A percentile compares a stretch with the other conserved stretches of the same genome.
phyloP scores from a whole-genome alignment of 2,888 invertebrate species.

The Emmelina monodactyla region DNA sequence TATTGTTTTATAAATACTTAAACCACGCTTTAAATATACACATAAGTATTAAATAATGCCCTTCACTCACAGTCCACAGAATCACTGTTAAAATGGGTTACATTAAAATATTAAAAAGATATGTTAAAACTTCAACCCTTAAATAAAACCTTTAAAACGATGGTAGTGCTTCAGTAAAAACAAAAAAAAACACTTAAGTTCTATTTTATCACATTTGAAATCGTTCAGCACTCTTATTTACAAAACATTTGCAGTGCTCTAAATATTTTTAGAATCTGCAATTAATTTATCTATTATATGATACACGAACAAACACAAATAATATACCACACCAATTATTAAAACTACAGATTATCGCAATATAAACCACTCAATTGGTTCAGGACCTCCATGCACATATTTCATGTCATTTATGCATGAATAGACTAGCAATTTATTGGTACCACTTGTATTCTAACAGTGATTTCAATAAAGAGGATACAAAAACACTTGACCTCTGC shows the following conservation, averaged over 20 bases:
- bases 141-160: constrained; percentile 19
- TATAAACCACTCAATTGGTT: constrained; percentile 54
- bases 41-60: constrained; percentile 44
- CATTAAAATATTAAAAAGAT: constrained; percentile 20
- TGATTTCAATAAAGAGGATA: too few relatives aligned
- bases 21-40: too few relatives aligned
- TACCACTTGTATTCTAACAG: too few relatives aligned
- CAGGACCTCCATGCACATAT: constrained; percentile 4
- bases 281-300: constrained; percentile 43
- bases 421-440: too few relatives aligned
- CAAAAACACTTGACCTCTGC: too few relatives aligned
- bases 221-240: constrained; percentile 54
- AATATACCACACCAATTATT: constrained; percentile 64
- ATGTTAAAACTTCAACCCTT: constrained; percentile 22
- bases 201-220: constrained; percentile 63
- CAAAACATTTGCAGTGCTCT: constrained; percentile 49
- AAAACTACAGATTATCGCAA: constrained; percentile 55
- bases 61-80: constrained; percentile 36
- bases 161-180: constrained; percentile 6
- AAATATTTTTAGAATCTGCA: constrained; percentile 47
- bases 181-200: constrained; percentile 38
- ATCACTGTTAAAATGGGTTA: constrained; percentile 21
- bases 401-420: too few relatives aligned
- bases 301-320: constrained; percentile 57
- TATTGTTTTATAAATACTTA: too few relatives aligned